Evolutionary conservation across 1,140 invertebrate genomes (phyloP).

Genomic region (Nixonia krombeini): DNA sequence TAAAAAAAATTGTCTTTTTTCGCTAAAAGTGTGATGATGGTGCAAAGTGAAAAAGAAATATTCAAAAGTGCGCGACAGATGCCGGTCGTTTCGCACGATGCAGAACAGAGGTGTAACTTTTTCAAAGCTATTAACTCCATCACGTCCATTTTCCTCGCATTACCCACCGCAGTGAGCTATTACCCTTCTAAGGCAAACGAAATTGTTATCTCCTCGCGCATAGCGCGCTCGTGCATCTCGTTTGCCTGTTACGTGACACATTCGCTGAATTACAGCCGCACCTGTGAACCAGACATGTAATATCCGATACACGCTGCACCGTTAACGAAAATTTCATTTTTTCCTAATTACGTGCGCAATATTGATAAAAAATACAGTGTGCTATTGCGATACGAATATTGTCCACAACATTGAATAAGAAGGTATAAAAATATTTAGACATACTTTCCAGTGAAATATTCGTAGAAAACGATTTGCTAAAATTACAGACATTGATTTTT

Average conservation of each 20-base stretch:
- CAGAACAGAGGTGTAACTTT: background rate
- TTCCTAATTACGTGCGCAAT: background rate
- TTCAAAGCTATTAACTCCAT: background rate
- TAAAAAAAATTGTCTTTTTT: no score
- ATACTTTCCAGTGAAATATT: no score
- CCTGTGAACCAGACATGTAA: background rate
- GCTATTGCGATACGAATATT: no score
- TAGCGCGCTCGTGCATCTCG: background rate
- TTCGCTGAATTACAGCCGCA: background rate
- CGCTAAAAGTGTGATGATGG: no score
- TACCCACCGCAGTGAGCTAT: background rate
- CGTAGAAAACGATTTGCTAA: no score
- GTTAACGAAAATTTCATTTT: background rate
- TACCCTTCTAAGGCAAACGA: constrained; percentile 1
- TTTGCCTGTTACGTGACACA: background rate
- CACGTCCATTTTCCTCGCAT: background rate
- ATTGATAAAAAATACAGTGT: no score
- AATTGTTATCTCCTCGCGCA: background rate
- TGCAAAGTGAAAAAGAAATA: no score
- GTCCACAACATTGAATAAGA: no score
- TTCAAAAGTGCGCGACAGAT: no score
- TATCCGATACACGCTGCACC: background rate
- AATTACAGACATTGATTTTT: no score
- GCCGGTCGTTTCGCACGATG: no score
- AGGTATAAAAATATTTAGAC: no score